Evolutionary conservation across 2,113 vertebrate genomes (phyloP), one percentile per base, ranked within the genome.

Genomic region (Ceyx margarethae): DNA sequence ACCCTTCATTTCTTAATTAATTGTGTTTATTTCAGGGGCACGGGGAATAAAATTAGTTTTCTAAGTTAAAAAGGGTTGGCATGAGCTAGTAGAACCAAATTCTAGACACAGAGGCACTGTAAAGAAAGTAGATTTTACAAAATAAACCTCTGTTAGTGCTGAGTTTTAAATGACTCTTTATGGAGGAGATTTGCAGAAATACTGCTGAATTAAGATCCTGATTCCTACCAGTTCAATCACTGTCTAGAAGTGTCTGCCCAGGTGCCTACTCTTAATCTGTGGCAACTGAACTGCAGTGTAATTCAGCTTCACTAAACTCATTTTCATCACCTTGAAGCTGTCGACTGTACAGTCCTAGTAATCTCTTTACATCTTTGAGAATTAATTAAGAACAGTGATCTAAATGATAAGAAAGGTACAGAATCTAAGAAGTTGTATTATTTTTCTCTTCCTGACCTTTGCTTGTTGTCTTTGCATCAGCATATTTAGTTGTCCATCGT

Each of bases 381-480:
- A 0, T 1, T 45, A 26, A 5, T 23, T 14, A 1, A 1, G 31
- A 71, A 79, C 72, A 76, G 42, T 10, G 0, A 28, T 6, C 15
- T 57, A 62, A 61, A 33, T 26, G 5, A 35, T 29, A 78, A 66
- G 11, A 77, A 69, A 69, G 2, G 5, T 50, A 45, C 6, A 42
- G 14, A 71, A 71, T 4, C 9, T 56, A 77, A 69, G 7, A 22
- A 31, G 16, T 18, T 33, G 1, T 1, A 1, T 72, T 29, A 2
- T 26, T 67, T 90, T 68, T 33, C 10, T 90, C 7, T 75, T 75
- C 16, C 26, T 43, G 2, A 20, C 12, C 56, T 23, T 65, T 45
- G 7, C 5, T 66, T 48, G 28, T 53, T 60, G 1, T 61, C 22
- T 66, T 43, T 58, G 4, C 42, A 33, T 17, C 13, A 68, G 42